Evolutionary conservation across 2,888 invertebrate species (phyloP).

Genomic region (Nezara viridula): DNA sequence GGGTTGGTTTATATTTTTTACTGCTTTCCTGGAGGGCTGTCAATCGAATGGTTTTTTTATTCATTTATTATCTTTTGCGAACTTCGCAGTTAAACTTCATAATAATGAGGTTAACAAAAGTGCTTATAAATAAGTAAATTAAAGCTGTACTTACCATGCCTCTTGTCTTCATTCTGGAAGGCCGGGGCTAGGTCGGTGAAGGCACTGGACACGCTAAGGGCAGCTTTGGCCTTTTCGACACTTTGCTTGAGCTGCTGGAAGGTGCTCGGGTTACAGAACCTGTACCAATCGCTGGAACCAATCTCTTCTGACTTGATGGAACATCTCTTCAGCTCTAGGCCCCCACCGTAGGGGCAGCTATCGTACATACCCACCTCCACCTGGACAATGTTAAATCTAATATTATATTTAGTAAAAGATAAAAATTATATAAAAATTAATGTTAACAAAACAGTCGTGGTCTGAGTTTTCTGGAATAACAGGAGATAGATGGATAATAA

Average conservation of each 20-base stretch:
- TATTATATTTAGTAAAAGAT: too few species aligned
- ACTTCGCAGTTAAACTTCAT: too few species aligned
- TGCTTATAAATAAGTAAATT: too few species aligned
- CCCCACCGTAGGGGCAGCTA: conserved; percentile 93
- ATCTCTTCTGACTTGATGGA: conserved; percentile 71
- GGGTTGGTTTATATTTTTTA: too few species aligned
- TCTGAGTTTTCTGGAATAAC: too few species aligned
- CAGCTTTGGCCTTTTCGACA: conserved; percentile 91
- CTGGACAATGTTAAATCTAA: background rate
- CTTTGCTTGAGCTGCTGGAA: conserved; percentile 92
- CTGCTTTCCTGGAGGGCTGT: too few species aligned
- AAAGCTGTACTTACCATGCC: conserved; percentile 61
- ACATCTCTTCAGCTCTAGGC: conserved; percentile 81
- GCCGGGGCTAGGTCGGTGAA: conserved; percentile 74
- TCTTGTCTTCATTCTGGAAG: conserved; percentile 62
- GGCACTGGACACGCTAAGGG: conserved; percentile 81
- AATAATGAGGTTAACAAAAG: too few species aligned
- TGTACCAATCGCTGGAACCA: conserved; percentile 72
- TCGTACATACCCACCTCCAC: conserved; percentile 80
- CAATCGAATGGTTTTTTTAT: too few species aligned
- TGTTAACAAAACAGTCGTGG: too few species aligned
- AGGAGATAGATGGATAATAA: too few species aligned
- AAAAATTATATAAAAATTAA: too few species aligned
- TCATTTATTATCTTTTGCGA: too few species aligned
- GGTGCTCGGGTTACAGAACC: conserved; percentile 83